Conservation (phyloP, 2,888 invertebrate species). For the Stenotaenia linearis region DNA sequence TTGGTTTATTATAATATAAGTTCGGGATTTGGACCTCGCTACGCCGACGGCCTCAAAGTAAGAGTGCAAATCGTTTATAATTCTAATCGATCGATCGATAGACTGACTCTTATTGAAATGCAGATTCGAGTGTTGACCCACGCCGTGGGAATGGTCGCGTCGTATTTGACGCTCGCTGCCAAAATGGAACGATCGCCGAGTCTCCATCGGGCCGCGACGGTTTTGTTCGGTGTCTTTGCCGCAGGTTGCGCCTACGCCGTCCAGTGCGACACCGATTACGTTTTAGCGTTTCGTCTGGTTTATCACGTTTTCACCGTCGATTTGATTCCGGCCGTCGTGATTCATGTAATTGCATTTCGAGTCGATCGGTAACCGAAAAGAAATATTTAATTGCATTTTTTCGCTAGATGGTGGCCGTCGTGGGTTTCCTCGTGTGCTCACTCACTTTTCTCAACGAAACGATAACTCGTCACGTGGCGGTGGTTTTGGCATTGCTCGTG, state of each 20-base stretch:
- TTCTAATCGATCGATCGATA: no score
- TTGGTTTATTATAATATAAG: conserved; percentile 10
- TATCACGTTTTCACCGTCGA: conserved; percentile 17
- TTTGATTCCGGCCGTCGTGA: not conserved
- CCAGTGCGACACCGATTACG: conserved; percentile 17
- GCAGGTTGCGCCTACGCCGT: conserved; percentile 29
- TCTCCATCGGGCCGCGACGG: not conserved
- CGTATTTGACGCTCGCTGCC: not conserved
- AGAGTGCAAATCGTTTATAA: not conserved
- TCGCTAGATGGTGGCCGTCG: conserved; percentile 26
- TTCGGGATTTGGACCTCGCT: not conserved
- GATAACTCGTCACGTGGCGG: conserved; percentile 27
- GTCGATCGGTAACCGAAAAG: not conserved
- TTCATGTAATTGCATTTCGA: not conserved
- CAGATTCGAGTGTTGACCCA: conserved; percentile 11
- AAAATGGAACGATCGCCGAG: not conserved
- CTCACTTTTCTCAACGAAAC: conserved; percentile 31
- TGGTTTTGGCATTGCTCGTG: conserved; percentile 9
- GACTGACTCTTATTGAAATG: no score
- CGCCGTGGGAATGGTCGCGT: not conserved
- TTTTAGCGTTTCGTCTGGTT: conserved; percentile 8
- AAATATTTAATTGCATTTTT: not conserved
- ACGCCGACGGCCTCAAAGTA: conserved; percentile 29
- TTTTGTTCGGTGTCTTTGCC: conserved; percentile 26
- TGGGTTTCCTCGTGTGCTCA: conserved; percentile 27